Conservation (phyloP, 2,113 vertebrate species). For the Notiomystis cincta region DNA sequence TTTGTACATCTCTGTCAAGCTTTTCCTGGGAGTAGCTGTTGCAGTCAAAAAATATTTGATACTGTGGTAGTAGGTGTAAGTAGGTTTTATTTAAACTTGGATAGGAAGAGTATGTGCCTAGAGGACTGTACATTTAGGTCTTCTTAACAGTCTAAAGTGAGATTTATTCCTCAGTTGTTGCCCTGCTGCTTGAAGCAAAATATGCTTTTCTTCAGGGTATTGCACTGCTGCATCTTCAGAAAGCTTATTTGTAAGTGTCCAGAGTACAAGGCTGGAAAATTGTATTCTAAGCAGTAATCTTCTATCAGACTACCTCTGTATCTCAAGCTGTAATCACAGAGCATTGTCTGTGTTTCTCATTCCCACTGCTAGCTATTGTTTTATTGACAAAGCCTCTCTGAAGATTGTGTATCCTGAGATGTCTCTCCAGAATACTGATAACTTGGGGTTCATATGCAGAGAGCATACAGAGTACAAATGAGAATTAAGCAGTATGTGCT, state of each 20-base stretch:
- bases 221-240: neutral
- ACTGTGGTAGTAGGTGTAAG: too few relatives aligned
- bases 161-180: neutral
- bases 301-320: neutral
- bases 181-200: neutral
- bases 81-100: neutral
- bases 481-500: neutral
- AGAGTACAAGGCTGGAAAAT: neutral
- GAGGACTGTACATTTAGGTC: neutral
- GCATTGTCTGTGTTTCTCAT: neutral
- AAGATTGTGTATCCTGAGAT: neutral
- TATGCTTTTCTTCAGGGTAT: neutral
- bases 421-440: neutral
- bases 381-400: constrained; percentile 1
- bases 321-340: neutral
- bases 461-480: neutral
- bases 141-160: neutral
- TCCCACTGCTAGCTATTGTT: neutral
- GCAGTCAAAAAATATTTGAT: neutral
- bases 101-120: neutral
- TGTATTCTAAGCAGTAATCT: neutral
- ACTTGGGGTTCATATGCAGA: neutral
- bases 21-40: neutral
- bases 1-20: neutral
- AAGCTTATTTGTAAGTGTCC: neutral